Evolutionary conservation across 1,140 invertebrate species (phyloP), one percentile per base, ranked within the genome.

Genomic region (Danaus melanippus): DNA sequence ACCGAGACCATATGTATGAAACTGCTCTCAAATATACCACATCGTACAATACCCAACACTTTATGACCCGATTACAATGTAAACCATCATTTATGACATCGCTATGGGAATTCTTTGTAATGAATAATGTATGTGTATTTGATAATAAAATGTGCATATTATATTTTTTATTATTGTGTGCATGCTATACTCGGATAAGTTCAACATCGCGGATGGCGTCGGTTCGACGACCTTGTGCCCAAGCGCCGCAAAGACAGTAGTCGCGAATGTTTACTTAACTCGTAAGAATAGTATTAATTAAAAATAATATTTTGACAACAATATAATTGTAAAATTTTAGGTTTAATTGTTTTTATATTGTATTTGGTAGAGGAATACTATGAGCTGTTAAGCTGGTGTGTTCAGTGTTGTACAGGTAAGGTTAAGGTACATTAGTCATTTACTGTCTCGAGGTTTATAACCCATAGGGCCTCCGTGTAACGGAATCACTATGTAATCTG

Each of bases 161-260:
- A 45, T 40, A 5, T 42, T 49, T 17, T 54, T 47, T 50, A 45
- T 40, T 41, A 11, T 41, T 49, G 12, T 61, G 12, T 44, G 52
- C 59, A 32, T 12, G 51, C 59, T 64, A 62, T 74, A 73, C 71
- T 73, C 75, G 69, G 71, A 69, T 66, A 67, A 77, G 81, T 78
- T 83, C 79, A 85, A 76, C 76, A 79, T 76, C 79, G 79, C 67
- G 64, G 58, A 60, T 64, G 65, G 72, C 74, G 78, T 70, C 71
- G 69, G 82, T 72, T 85, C 79, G 72, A 71, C 68, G 78, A 83
- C 77, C 82, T 69, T 66, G 61, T 72, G 74, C 74, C 71, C 71
- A 65, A 66, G 74, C 74, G 76, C 71, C 74, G 66, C 69, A 65
- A 69, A 71, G 69, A 78, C 72, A 60, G 53, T 62, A 63, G 66